Conservation (phyloP, 2,797 vertebrate genomes). For the Etheostoma perlongum region DNA sequence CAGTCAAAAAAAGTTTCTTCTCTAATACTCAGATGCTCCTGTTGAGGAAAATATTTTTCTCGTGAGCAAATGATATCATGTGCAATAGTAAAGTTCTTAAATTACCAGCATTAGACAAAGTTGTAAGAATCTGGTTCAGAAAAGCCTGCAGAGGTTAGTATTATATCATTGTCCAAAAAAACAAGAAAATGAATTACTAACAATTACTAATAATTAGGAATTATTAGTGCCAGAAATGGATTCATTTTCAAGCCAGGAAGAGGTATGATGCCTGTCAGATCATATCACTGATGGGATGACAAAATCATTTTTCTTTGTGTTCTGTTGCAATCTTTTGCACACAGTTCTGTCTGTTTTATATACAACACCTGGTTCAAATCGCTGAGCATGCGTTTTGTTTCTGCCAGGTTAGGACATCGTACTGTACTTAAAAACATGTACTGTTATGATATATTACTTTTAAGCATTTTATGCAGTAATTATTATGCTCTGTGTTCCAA, state of each 20-base stretch:
- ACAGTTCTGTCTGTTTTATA: not conserved
- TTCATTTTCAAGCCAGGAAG: not conserved
- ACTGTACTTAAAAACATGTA: not conserved
- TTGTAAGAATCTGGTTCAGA: constrained; percentile 10
- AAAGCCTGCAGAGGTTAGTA: not conserved
- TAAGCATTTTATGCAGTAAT: not conserved
- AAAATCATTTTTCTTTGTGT: constrained; percentile 3
- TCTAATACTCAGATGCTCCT: not conserved
- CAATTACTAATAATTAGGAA: too few relatives aligned
- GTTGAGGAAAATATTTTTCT: not conserved
- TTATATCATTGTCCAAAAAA: not conserved
- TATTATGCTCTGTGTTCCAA: not conserved
- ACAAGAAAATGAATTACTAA: not conserved
- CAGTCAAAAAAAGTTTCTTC: not conserved
- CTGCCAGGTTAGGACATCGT: not conserved
- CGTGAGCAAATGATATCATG: not conserved
- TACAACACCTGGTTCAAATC: not conserved
- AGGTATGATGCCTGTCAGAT: not conserved
- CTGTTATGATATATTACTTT: not conserved
- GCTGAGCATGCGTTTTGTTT: not conserved
- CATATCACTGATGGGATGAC: not conserved
- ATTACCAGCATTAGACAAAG: not conserved
- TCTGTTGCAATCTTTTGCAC: not conserved
- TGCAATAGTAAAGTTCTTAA: not conserved
- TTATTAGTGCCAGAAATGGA: not conserved